Evolutionary conservation across 2,797 vertebrate genomes (phyloP), one percentile per base, ranked within the genome.

Genomic region (Anomalospiza imberbis): DNA sequence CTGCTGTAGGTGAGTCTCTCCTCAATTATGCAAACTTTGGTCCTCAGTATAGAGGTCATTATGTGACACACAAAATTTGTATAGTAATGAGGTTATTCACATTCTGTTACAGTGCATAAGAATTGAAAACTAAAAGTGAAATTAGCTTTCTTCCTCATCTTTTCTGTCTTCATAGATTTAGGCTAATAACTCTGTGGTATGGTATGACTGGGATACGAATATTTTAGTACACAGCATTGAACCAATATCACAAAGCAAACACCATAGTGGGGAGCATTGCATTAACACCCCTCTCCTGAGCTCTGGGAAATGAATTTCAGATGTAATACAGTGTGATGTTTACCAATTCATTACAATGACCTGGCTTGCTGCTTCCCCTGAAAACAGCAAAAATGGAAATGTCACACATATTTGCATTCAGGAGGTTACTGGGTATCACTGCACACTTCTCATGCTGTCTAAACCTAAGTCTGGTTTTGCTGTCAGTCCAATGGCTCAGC

Each of bases 51-150:
- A 96, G 96, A 97, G 96, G 97, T 97, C 97, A 94, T 97, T 95
- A 96, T 97, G 96, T 92, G 95, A 93, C 95, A 94, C 82, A 96
- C 81, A 96, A 91, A 97, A 97, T 96, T 92, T 92, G 67, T 93
- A 91, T 51, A 95, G 77, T 96, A 97, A 98, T 97, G 96, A 97
- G 88, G 95, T 97, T 96, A 96, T 97, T 96, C 97, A 92, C 94
- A 97, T 96, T 97, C 96, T 96, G 89, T 92, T 96, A 96, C n/a
- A 93, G 90, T 93, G 88, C 95, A 82, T 89, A 89, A 96, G 91
- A 97, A 96, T 67, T 95, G 94, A 97, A 96, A 92, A 93, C 70
- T 61, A 95, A 91, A 96, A 94, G 92, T 88, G 81, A 97, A 97
- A 97, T 97, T 96, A 94, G 94, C 89, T 94, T 96, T 93, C 73